Conservation (phyloP, 2,113 vertebrate genomes). For the Phyllostomus discolor region DNA sequence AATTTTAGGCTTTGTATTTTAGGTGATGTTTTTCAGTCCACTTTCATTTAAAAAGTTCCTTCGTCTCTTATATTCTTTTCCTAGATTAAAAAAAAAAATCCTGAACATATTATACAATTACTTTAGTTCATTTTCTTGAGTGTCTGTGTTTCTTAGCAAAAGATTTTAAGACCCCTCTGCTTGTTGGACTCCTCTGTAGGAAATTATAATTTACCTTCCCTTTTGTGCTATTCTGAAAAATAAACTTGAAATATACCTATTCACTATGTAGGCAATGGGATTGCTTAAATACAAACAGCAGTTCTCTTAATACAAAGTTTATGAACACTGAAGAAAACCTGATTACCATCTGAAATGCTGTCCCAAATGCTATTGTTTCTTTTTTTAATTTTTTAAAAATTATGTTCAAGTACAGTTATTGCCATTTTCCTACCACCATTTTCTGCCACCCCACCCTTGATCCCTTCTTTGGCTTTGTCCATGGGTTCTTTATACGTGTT, state of each 20-base stretch:
- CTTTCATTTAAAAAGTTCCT: not conserved
- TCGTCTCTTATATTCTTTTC: not conserved
- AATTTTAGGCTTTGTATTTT: constrained; percentile 47
- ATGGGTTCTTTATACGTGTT: too few species aligned
- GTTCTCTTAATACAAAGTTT: not conserved
- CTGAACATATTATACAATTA: constrained; percentile 27
- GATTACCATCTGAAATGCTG: not conserved
- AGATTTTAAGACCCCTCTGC: not conserved
- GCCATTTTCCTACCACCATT: too few species aligned
- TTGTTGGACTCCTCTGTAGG: not conserved
- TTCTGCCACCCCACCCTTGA: too few species aligned
- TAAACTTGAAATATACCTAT: not conserved
- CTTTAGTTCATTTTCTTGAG: not conserved
- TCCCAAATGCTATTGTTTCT: not conserved
- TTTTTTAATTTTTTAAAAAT: too few species aligned
- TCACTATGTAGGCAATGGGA: not conserved
- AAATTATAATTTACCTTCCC: not conserved
- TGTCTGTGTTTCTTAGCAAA: not conserved
- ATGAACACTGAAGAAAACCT: not conserved
- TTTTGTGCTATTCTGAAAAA: not conserved
- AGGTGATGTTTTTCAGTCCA: constrained; percentile 35
- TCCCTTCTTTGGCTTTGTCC: too few species aligned
- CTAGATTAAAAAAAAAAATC: not conserved
- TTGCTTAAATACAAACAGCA: not conserved
- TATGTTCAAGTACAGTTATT: too few species aligned